Evolutionary conservation across 2,113 vertebrate genomes (phyloP), one percentile per base, ranked within the genome.

Genomic region (Notothenia rossii): DNA sequence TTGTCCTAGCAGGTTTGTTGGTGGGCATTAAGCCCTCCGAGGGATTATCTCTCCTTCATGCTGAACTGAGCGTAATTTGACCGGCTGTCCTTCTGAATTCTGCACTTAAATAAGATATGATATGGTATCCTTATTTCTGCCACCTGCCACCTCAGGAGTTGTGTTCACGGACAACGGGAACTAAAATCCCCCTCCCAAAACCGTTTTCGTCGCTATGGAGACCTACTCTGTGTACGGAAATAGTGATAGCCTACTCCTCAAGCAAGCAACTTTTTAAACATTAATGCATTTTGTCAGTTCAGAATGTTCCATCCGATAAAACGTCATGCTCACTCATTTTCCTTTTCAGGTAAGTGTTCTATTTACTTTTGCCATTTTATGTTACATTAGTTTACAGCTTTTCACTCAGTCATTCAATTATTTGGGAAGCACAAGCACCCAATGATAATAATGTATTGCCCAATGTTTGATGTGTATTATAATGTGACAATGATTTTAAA

Each of bases 141-240:
- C 25, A 10, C 17, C 12, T 75, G 5, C 40, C n/a, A 0, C 0
- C 46, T 18, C 0, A n/a, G 1, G 25, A n/a, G 8, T 2, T 14
- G 45, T 2, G 58, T 20, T 13, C n/a, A 61, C 1, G 29, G 1
- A 13, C 71, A 66, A 82, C n/a, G 69, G 29, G 59, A 50, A 60
- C 77, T 62, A 15, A 25, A 17, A 15, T 58, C 72, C 17, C 45
- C 15, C 72, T 54, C 20, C 17, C 6, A 45, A 1, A 69, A 20
- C 77, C 7, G 61, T 56, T 56, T 18, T 0, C 50, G 88, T 93
- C 46, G 87, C 71, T 40, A 91, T 92, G 93, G 93, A 83, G 64
- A 93, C 72, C 15, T 2, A n/a, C 0, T 29, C 10, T 77, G 93
- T 91, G 63, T 89, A 91, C 84, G 88, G 92, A 93, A 91, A 88